Base-by-base conservation (phyloP, 2,797 vertebrate species). In the Limnodromus scolopaceus region DNA sequence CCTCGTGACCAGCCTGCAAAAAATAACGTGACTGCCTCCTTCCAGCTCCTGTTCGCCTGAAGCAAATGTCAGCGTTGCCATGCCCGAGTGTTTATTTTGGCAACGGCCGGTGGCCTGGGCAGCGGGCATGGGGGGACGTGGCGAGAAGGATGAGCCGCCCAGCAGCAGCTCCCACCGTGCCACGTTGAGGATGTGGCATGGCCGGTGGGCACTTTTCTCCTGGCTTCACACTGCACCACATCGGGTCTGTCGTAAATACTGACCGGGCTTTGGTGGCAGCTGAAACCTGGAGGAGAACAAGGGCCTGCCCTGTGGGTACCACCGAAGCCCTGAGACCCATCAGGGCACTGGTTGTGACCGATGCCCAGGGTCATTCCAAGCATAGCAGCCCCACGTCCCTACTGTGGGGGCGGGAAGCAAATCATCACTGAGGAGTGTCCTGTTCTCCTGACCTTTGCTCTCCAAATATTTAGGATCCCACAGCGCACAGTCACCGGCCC, bases 401-500 rank as follows among this genome's bases (percentile, higher is more conserved):
- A 68, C 89, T 1, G 3, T 3, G 28, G 86, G 65, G 77, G 68
- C 2, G 71, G 69, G 76, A 95, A 82, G 87, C 87, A 96, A 95
- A 87, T 92, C 41, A 94, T 78, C 18, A 41, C 91, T 27, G 60
- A 95, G 92, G 81, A 95, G 95, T 89, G 96, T 95, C 92, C 78
- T 96, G 78, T 97, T 97, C 97, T 94, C 87, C 93, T 97, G 97
- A 98, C 97, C 97, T 97, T 96, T 97, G 97, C 83, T 96, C 96
- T 98, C 94, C 66, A 97, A 97, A 98, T 98, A 97, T 97, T 98
- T 97, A 96, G 94, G 97, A 98, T 97, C 96, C 94, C 96, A 95
- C 92, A 97, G 95, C 0, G 64, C 87, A 96, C 63, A 97, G 96
- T 93, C 95, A 96, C 95, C 91, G 89, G 61, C 92, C 96, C 97